Conservation (phyloP, 2,797 vertebrate species). For the Myoxocephalus aenaeus region DNA sequence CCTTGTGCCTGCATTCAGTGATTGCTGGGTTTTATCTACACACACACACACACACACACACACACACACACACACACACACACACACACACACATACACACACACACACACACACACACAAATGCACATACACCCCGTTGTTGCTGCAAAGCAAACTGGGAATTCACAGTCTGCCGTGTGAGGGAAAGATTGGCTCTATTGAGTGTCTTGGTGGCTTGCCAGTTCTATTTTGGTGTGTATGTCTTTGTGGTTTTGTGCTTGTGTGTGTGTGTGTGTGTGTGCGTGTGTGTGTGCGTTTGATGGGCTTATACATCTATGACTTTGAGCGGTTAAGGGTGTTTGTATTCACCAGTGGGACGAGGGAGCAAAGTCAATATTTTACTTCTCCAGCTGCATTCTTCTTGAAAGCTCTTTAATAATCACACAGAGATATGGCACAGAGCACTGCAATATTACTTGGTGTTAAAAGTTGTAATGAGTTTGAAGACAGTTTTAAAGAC, state of each 20-base stretch:
- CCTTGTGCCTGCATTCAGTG: slow-evolving; percentile 71
- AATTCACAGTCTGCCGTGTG: slow-evolving; percentile 73
- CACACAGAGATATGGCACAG: slow-evolving; percentile 49
- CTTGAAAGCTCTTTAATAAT: slow-evolving; percentile 70
- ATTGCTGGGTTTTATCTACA: slow-evolving; percentile 74
- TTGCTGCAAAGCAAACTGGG: slow-evolving; percentile 75
- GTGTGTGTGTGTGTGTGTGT: slow-evolving; percentile 48
- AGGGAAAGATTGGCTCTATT: slow-evolving; percentile 75
- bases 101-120: slow-evolving; percentile 35
- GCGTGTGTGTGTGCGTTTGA: slow-evolving; percentile 62
- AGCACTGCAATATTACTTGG: slow-evolving; percentile 34
- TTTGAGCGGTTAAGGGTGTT: slow-evolving; percentile 78
- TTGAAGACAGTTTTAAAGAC: slow-evolving; percentile 47
- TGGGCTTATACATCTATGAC: slow-evolving; percentile 77
- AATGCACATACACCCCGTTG: slow-evolving; percentile 59
- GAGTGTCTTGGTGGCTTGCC: slow-evolving; percentile 77
- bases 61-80: slow-evolving; percentile 28
- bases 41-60: slow-evolving; percentile 26
- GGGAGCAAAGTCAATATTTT: slow-evolving; percentile 72
- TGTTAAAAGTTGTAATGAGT: slow-evolving; percentile 62
- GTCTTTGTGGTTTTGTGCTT: slow-evolving; percentile 60
- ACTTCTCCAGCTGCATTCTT: slow-evolving; percentile 64
- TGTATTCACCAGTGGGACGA: slow-evolving; percentile 73
- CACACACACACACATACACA: slow-evolving; percentile 29
- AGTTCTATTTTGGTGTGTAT: slow-evolving; percentile 66